phyloP scores from a whole-genome alignment of 1,140 invertebrate genomes.

The Drosophila hydei region DNA sequence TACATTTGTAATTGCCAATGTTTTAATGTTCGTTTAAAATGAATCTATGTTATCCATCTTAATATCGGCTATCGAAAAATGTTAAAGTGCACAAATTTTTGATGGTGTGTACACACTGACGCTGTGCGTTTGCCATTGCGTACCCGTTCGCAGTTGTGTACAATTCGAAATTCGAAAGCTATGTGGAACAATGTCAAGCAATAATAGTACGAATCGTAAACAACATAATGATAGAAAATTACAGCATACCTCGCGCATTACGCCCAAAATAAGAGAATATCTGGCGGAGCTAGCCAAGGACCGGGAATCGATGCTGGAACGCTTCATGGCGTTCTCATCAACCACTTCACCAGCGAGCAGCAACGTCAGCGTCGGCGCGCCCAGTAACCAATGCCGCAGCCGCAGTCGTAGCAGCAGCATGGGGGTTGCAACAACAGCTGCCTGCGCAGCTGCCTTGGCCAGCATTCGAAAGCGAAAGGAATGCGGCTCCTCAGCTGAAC shows the following conservation, averaged over 20 bases:
- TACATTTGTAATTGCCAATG: too few relatives aligned
- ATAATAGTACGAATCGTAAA: slow-evolving; percentile 22
- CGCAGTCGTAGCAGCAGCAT: not conserved
- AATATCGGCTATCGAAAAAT: slow-evolving; percentile 2
- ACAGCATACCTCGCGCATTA: slow-evolving; percentile 28
- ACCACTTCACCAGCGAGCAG: slow-evolving; percentile 35
- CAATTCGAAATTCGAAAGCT: slow-evolving; percentile 34
- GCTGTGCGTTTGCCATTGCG: not conserved
- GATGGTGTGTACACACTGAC: slow-evolving; percentile 20
- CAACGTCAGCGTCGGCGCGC: slow-evolving; percentile 26
- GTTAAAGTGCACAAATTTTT: not conserved
- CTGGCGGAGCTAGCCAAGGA: slow-evolving; percentile 29
- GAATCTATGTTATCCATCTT: not conserved
- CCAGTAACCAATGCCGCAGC: not conserved
- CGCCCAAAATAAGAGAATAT: slow-evolving; percentile 43
- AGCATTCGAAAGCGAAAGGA: not conserved
- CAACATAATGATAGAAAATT: slow-evolving; percentile 36
- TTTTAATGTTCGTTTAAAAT: not conserved
- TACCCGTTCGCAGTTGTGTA: slow-evolving; percentile 20
- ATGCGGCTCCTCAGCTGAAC: not conserved
- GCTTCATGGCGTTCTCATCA: slow-evolving; percentile 44
- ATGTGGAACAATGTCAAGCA: slow-evolving; percentile 36
- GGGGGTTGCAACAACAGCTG: slow-evolving; percentile 12
- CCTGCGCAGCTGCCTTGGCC: slow-evolving; percentile 6
- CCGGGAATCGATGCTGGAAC: slow-evolving; percentile 28